phyloP scores from a whole-genome alignment of 2,113 vertebrate species.

The Passer montanus region DNA sequence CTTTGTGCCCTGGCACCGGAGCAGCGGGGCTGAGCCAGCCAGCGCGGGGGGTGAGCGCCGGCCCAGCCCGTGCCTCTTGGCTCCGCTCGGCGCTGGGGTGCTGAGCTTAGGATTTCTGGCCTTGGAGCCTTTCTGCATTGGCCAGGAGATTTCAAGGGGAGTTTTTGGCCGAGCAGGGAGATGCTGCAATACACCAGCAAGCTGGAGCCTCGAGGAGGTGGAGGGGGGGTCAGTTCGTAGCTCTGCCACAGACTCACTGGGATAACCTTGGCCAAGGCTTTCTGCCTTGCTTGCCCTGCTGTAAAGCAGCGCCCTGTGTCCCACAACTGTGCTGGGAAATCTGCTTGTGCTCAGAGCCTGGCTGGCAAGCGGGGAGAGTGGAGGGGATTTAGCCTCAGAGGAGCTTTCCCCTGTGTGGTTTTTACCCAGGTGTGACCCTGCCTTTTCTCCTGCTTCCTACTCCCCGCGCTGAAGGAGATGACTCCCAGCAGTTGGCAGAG shows the following conservation, averaged over 20 bases:
- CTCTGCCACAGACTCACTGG: background rate
- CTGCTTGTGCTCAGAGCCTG: background rate
- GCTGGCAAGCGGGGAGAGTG: background rate
- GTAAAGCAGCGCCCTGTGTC: background rate
- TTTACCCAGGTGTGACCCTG: background rate
- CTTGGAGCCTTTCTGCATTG: background rate
- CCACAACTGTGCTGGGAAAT: background rate
- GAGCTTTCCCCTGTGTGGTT: background rate
- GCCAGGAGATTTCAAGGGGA: constrained; percentile 12
- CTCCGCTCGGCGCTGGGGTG: background rate
- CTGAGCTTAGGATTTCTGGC: background rate
- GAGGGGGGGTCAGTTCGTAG: background rate
- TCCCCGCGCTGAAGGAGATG: background rate
- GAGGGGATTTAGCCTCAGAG: background rate
- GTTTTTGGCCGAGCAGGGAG: background rate
- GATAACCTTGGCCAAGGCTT: constrained; percentile 23
- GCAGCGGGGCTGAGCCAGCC: constrained; percentile 1
- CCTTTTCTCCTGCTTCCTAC: background rate
- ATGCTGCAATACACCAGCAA: background rate
- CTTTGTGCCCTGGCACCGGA: background rate
- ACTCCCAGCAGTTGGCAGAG: rapidly evolving
- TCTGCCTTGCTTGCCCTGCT: background rate
- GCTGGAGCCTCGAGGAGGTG: background rate
- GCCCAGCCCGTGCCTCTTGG: background rate
- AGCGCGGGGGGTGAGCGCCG: background rate